A percentile compares a stretch with the other conserved stretches of the same genome.
Conservation (phyloP, 2,113 vertebrate genomes). For the Jacana jacana region DNA sequence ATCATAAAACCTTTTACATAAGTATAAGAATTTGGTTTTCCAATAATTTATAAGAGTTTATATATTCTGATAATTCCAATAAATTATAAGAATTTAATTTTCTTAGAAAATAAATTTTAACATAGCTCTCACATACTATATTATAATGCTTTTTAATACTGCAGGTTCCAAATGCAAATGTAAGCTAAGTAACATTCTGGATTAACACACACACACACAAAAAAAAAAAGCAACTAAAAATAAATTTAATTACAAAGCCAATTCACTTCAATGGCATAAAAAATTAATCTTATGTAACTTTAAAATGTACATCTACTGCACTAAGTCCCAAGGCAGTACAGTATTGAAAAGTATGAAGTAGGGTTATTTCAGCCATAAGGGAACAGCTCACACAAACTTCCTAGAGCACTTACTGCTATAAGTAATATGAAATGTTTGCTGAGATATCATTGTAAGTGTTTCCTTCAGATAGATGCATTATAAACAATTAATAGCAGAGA, state of each 20-base stretch:
- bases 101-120: neutral
- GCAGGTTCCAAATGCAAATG: neutral
- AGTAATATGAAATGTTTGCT: constrained; percentile 36
- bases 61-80: no score
- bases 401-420: constrained; percentile 6
- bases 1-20: neutral
- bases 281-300: constrained; percentile 55
- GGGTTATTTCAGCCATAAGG: neutral
- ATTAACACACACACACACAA: neutral
- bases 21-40: no score
- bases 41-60: neutral
- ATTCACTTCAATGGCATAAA: constrained; percentile 31
- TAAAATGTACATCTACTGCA: constrained; percentile 20
- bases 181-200: neutral
- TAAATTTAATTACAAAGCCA: constrained; percentile 56
- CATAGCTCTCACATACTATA: neutral
- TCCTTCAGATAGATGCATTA: constrained; percentile 11
- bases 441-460: neutral
- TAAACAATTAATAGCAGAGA: neutral
- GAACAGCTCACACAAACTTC: neutral
- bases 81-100: neutral
- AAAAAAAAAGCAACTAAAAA: neutral
- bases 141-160: neutral
- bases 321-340: neutral
- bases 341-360: neutral